Evolutionary conservation across 92 coral and sea anemone species (phyloP), one percentile per base, ranked within the genome.

Genomic region (Palythoa heliodiscus): DNA sequence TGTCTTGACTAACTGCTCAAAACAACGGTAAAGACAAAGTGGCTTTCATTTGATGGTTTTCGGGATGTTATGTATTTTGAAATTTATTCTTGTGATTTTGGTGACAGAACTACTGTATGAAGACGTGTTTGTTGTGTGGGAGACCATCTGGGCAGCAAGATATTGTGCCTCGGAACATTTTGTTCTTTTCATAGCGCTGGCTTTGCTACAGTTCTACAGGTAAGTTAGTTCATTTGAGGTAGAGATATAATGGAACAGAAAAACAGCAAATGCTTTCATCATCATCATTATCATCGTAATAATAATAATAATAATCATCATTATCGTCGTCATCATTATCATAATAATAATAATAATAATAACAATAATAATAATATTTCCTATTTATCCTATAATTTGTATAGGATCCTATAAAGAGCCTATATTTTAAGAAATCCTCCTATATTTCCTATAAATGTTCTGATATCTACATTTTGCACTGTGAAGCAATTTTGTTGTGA

Each of bases 121-220:
- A 1, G 99, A 96, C 68, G 91, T 96, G 74, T 96, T 94, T 82
- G 89, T 90, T 3, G 99, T 96, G n/a, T 96, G 99, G 99, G 99
- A 96, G 87, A 83, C 94, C 23, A 94, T 96, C 88, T 96, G 99
- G 99, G 93, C 99, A 7, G 99, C 99, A 3, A 86, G 89, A 57
- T 90, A 91, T 76, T 91, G 95, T 64, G 89, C 97, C 86, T 95
- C 99, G 9, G 98, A 96, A 73, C 98, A 96, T 85, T 96, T 96
- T 52, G 99, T 96, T 78, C 90, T 96, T n/a, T 96, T 96, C 64
- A 96, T 96, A 20, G 99, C 99, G 3, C 91, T 96, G 35, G 99
- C 99, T 17, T 82, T 96, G 52, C 93, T 96, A 16, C 98, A 96
- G 78, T 95, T 95, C 76, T 96, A 96, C 89, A 93, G 99, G 99